Conservation (phyloP, 2,113 vertebrate species). For the Marmota monax region DNA sequence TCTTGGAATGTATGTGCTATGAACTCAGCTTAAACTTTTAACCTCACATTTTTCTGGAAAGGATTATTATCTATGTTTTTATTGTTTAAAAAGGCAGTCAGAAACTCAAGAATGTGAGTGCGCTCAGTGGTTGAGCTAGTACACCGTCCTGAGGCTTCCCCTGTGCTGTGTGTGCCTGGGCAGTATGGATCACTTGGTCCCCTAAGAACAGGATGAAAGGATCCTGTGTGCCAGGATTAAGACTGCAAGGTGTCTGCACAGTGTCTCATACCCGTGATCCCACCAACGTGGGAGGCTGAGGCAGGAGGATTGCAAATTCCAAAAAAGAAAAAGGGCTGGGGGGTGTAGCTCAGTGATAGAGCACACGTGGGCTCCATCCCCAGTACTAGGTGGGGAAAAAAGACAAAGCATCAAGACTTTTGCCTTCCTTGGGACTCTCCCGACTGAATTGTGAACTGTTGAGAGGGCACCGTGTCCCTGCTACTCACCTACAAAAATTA, state of each 20-base stretch:
- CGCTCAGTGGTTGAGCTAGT: background rate
- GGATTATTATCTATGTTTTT: conserved; percentile 82
- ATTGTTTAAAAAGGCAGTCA: conserved; percentile 69
- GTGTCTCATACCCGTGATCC: background rate
- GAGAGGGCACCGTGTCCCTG: background rate
- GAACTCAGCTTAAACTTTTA: conserved; percentile 85
- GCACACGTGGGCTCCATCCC: background rate
- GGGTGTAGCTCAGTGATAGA: background rate
- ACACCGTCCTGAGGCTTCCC: background rate
- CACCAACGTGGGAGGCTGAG: background rate
- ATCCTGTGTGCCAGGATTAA: background rate
- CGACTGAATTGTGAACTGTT: background rate
- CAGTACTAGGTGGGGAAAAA: no score
- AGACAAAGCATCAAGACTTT: background rate
- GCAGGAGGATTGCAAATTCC: background rate
- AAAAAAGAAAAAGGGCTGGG: background rate
- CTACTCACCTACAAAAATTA: background rate
- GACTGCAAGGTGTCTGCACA: background rate
- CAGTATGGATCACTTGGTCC: background rate
- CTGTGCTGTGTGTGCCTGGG: background rate
- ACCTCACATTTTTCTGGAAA: conserved; percentile 83
- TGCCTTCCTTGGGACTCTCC: background rate
- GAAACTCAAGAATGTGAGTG: conserved; percentile 40
- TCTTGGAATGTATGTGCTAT: conserved; percentile 76
- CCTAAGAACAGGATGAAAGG: background rate